phyloP scores from a whole-genome alignment of 2,888 invertebrate genomes.

The Aphidius colemani region DNA sequence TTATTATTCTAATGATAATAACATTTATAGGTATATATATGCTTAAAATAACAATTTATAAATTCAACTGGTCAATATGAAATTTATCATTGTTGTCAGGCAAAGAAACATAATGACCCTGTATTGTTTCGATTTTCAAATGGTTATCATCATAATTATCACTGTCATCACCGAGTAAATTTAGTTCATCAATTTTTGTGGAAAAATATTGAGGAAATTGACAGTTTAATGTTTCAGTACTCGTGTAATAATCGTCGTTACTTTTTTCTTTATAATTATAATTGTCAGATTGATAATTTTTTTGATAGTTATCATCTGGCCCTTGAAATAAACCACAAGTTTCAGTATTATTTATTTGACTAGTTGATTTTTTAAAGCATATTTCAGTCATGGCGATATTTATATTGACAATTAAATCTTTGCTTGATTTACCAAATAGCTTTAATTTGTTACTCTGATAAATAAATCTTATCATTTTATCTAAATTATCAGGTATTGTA shows the following conservation, averaged over 20 bases:
- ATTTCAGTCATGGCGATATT: constrained; percentile 43
- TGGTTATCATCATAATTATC: constrained; percentile 34
- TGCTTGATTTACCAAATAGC: constrained; percentile 41
- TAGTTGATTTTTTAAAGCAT: constrained; percentile 27
- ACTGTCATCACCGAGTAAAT: constrained; percentile 43
- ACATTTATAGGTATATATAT: too few relatives aligned
- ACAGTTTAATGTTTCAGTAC: constrained; percentile 9
- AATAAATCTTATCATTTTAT: constrained; percentile 49
- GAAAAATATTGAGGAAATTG: constrained; percentile 30
- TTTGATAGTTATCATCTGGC: constrained; percentile 6
- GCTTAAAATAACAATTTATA: too few relatives aligned
- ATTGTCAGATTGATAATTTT: not conserved
- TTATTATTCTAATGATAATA: too few relatives aligned
- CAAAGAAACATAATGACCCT: not conserved
- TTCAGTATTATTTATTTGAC: constrained; percentile 33
- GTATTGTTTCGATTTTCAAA: not conserved
- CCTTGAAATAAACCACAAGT: constrained; percentile 41
- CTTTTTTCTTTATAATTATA: constrained; percentile 23
- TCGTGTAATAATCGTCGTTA: constrained; percentile 20
- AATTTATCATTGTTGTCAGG: constrained; percentile 35
- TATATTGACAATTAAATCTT: constrained; percentile 46
- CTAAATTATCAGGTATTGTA: constrained; percentile 48
- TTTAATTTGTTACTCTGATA: constrained; percentile 42
- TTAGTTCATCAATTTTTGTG: constrained; percentile 46
- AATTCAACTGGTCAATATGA: constrained; percentile 43